A percentile compares a stretch with the other conserved stretches of the same genome.
These are phyloP conservation scores for Ophion costatus DNA, from an alignment of 2,888 invertebrate species.

Conservation along the genomic window DNA sequence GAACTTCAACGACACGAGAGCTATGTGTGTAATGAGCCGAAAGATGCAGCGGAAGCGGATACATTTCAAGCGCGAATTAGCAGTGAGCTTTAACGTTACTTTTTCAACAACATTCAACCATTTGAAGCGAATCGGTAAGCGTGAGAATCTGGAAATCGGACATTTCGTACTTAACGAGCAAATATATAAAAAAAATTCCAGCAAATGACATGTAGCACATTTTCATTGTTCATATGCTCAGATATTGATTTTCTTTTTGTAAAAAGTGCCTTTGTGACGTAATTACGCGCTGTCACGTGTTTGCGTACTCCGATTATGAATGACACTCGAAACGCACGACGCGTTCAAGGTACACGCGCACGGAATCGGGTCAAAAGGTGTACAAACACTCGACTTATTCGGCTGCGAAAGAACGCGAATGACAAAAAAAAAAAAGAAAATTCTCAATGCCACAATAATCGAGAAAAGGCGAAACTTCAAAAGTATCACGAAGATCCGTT, in stretches of 20 bases:
- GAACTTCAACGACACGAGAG: too few species aligned
- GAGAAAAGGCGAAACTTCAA: background rate
- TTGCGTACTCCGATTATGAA: background rate
- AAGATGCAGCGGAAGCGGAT: too few species aligned
- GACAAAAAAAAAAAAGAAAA: background rate
- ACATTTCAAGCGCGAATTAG: too few species aligned
- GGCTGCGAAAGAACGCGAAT: background rate
- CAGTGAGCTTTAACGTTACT: too few species aligned
- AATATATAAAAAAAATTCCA: background rate
- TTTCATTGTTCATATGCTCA: background rate
- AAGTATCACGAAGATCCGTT: background rate
- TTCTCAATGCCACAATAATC: conserved; percentile 1
- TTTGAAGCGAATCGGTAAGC: too few species aligned
- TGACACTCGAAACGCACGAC: background rate
- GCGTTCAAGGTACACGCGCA: background rate
- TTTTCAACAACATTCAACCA: too few species aligned
- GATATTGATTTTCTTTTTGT: background rate
- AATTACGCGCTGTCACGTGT: conserved; percentile 17
- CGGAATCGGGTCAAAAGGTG: background rate
- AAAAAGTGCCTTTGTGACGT: conserved; percentile 5
- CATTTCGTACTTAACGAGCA: too few species aligned
- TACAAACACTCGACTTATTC: background rate
- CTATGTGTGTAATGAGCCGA: too few species aligned
- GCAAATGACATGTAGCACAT: background rate
- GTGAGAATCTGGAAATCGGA: too few species aligned